phyloP scores from a whole-genome alignment of 1,140 invertebrate genomes.

The Drosophila malerkotliana region DNA sequence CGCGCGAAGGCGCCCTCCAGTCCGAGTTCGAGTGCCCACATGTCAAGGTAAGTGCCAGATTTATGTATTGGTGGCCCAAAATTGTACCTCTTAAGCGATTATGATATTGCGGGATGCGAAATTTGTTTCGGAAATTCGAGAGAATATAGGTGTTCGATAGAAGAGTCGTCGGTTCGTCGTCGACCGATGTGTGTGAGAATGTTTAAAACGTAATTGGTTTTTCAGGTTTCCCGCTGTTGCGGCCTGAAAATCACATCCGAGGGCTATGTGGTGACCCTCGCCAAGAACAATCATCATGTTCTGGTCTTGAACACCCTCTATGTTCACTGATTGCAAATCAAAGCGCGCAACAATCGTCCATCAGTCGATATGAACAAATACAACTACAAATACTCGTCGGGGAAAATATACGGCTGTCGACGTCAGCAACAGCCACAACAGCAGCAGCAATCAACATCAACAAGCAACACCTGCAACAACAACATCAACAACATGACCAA shows the following conservation, averaged over 20 bases:
- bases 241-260: constrained; percentile 98
- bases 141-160: too few relatives aligned
- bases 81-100: neutral
- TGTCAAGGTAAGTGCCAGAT: constrained; percentile 90
- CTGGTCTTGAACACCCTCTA: constrained; percentile 97
- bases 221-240: constrained; percentile 97
- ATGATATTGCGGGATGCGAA: too few relatives aligned
- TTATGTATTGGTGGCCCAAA: neutral
- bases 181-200: neutral
- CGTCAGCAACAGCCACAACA: constrained; percentile 38
- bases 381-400: constrained; percentile 73
- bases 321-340: constrained; percentile 89
- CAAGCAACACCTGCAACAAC: neutral
- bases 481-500: neutral
- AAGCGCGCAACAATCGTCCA: constrained; percentile 74
- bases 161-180: too few relatives aligned
- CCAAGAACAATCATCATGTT: constrained; percentile 99
- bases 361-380: constrained; percentile 76
- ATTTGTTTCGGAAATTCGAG: too few relatives aligned
- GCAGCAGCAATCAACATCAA: neutral
- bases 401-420: constrained; percentile 67
- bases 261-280: constrained; percentile 97
- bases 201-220: constrained; percentile 11
- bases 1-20: constrained; percentile 92
- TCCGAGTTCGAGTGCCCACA: constrained; percentile 98